Base-by-base conservation (phyloP, 1,140 invertebrate genomes). In the Gonatopus flavifemur region DNA sequence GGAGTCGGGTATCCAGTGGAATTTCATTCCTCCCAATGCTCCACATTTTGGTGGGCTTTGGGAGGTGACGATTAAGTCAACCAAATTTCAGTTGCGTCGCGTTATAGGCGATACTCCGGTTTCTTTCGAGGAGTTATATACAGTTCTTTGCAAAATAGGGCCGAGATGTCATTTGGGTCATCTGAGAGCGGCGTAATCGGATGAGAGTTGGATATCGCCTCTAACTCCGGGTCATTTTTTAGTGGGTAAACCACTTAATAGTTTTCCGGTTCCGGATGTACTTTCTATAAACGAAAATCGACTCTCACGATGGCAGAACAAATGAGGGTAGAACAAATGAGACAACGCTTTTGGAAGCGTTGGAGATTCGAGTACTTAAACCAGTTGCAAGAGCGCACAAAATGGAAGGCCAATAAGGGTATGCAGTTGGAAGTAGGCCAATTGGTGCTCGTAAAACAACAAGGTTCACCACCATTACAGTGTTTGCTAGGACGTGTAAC, bases 361-460 rank as follows among this genome's bases (percentile, higher is more conserved):
- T 33, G 32, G 32, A 5, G 15, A 5, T 9, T 9, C 5, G 55
- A 60, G 15, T 62, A 62, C 47, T 28, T 62, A 16, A 20, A 37
- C 25, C 35, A 40, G 16, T 39, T 62, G 15, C 59, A 62, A n/a
- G n/a, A n/a, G n/a, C n/a, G n/a, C n/a, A n/a, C n/a, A n/a, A n/a
- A n/a, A n/a, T n/a, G n/a, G n/a, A 36, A 10, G 28, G 21, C 6
- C n/a, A 2, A 22, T n/a, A n/a, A n/a, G 19, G 38, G 13, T 16
- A 28, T 36, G 22, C 38, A 55, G 15, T n/a, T 62, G 2, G 25
- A 52, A 45, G 16, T 31, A 3, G 40, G 38, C 24, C 39, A 51
- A 25, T 3, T 62, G 6, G 59, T 62, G 5, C 12, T 59, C 3
- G 25, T 62, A 20, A 55, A 49, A 16, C 52, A 62, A 24, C 44